A percentile compares a stretch with the other conserved stretches of the same genome.
These are phyloP conservation scores for Anodontia alba DNA, from an alignment of 2,888 invertebrate species.

Conservation along the genomic window DNA sequence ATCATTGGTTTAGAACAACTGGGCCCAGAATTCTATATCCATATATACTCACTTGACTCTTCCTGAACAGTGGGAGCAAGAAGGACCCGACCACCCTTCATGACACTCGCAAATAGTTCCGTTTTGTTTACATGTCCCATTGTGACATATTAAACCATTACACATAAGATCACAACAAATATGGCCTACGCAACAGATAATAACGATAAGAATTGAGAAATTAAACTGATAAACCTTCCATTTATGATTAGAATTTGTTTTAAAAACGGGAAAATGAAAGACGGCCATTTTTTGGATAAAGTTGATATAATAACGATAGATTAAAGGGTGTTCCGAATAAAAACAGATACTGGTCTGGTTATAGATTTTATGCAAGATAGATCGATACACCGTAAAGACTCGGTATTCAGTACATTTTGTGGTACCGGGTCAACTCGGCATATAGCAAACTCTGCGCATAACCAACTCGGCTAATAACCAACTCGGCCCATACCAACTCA, in stretches of 20 bases:
- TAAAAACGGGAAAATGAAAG: background rate
- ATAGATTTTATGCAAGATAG: too few relatives aligned
- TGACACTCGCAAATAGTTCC: conserved; percentile 94
- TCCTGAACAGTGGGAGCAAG: conserved; percentile 88
- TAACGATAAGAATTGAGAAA: background rate
- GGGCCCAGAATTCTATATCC: too few relatives aligned
- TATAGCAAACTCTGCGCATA: too few relatives aligned
- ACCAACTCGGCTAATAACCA: too few relatives aligned
- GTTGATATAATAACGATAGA: too few relatives aligned
- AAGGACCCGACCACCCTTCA: conserved; percentile 93
- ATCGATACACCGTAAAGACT: too few relatives aligned
- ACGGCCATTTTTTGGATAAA: conserved; percentile 11
- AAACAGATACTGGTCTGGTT: background rate
- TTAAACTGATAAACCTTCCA: background rate
- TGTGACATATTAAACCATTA: conserved; percentile 34
- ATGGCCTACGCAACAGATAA: background rate
- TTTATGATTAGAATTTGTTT: background rate
- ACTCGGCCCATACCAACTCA: too few relatives aligned
- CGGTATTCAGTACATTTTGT: too few relatives aligned
- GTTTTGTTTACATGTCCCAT: conserved; percentile 87
- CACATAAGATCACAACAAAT: background rate
- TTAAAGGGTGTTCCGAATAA: background rate
- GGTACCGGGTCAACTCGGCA: too few relatives aligned
- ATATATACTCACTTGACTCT: conserved; percentile 67
- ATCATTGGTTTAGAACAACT: too few relatives aligned